Evolutionary conservation across 2,113 vertebrate species (phyloP), one percentile per base, ranked within the genome.

Genomic region (Pampusana beccarii): DNA sequence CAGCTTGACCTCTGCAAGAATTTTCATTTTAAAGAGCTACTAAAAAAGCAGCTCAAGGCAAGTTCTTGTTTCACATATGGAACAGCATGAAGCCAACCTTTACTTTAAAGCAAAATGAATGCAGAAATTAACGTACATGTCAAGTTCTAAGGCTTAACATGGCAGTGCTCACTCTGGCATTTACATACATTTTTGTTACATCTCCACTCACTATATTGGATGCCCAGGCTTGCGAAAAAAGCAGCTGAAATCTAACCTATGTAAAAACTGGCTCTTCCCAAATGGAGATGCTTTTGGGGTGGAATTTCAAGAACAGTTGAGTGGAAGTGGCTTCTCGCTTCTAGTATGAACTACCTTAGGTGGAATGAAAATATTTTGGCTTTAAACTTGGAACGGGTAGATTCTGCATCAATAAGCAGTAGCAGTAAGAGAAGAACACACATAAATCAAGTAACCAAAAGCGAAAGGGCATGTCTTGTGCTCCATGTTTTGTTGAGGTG

Each of bases 291-390:
- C 40, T 73, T 60, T 21, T 50, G 61, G 31, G 58, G 16, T 25
- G 23, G 36, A 40, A 88, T 36, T 33, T n/a, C 28, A 57, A 3
- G 14, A 78, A 23, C 23, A 26, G 50, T 7, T 87, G 53, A 36
- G 28, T 4, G 15, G 34, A 89, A 86, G 29, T 0, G 0, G 67
- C 25, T 72, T 67, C 31, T 44, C 0, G 0, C 33, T 75, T 61
- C 54, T 10, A 2, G 11, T 36, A 21, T 1, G 12, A 71, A 53
- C 17, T 0, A 0, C 21, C 69, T 46, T 38, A 1, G 3, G 40
- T 4, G 4, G 56, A 64, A 66, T 1, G 2, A 34, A 46, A 80
- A 46, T 23, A 17, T 40, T 33, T 53, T 20, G 38, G 56, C 77
- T 71, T 90, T 80, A 82, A 66, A 72, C 29, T 28, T 17, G 48